phyloP scores from a whole-genome alignment of 2,888 invertebrate genomes.

The Rhagonycha lutea region DNA sequence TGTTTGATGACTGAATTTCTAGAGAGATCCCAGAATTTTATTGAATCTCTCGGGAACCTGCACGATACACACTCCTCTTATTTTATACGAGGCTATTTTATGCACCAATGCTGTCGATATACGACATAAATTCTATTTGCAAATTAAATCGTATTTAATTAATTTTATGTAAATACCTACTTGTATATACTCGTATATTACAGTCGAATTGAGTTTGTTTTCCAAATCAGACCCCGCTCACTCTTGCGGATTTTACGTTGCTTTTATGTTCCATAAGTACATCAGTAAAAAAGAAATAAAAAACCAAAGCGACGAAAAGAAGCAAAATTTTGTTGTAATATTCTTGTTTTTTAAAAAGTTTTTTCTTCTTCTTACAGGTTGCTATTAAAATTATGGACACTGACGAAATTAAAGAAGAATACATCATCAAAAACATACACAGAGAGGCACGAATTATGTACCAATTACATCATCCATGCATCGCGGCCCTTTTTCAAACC shows the following conservation, averaged over 20 bases:
- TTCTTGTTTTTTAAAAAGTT: not conserved
- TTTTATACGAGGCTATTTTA: constrained; percentile 19
- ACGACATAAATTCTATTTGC: constrained; percentile 9
- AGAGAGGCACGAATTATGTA: constrained; percentile 74
- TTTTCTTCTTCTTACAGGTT: constrained; percentile 57
- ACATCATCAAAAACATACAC: constrained; percentile 71
- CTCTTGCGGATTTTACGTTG: constrained; percentile 4
- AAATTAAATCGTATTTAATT: constrained; percentile 17
- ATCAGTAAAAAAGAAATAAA: constrained; percentile 11
- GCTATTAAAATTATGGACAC: constrained; percentile 78
- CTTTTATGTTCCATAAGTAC: constrained; percentile 11
- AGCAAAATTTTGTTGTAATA: not conserved
- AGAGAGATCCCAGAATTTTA: constrained; percentile 16
- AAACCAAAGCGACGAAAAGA: constrained; percentile 3
- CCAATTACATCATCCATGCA: constrained; percentile 72
- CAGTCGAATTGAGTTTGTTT: constrained; percentile 1
- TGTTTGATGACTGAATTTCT: constrained; percentile 36
- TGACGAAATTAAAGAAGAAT: constrained; percentile 72
- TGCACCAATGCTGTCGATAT: constrained; percentile 23
- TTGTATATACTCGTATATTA: constrained; percentile 6
- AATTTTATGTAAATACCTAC: constrained; percentile 8
- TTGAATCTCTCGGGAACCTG: constrained; percentile 7
- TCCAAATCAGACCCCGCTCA: not conserved
- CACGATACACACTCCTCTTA: constrained; percentile 17
- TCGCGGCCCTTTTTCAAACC: constrained; percentile 73